Conservation (phyloP, 2,888 invertebrate species). For the Ennomos fuscantarius region DNA sequence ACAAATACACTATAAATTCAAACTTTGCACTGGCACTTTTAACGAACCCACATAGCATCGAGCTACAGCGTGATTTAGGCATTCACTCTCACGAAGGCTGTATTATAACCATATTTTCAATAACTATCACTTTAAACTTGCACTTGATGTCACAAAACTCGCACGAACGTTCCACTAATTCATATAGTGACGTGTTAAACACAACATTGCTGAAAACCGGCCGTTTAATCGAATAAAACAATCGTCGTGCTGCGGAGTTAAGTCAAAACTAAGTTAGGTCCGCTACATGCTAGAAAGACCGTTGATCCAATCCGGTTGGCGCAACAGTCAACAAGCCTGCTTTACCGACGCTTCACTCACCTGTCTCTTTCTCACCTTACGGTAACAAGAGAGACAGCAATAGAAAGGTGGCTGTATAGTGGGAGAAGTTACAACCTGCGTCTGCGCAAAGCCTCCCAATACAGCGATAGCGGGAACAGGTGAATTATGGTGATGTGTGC, state of each 20-base stretch:
- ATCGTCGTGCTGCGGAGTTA: slow-evolving; percentile 71
- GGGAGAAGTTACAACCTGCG: slow-evolving; percentile 79
- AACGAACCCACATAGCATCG: slow-evolving; percentile 75
- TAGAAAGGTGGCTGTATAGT: slow-evolving; percentile 59
- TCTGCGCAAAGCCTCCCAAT: slow-evolving; percentile 74
- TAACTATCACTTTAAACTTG: slow-evolving; percentile 50
- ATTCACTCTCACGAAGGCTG: slow-evolving; percentile 73
- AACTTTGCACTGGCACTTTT: slow-evolving; percentile 79
- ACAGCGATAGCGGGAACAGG: slow-evolving; percentile 74
- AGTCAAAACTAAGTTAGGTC: slow-evolving; percentile 81
- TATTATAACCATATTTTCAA: slow-evolving; percentile 52
- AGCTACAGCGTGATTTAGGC: slow-evolving; percentile 78
- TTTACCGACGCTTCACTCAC: slow-evolving; percentile 67
- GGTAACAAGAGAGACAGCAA: slow-evolving; percentile 52
- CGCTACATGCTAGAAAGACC: slow-evolving; percentile 80
- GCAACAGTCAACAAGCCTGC: slow-evolving; percentile 66
- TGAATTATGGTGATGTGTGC: slow-evolving; percentile 74
- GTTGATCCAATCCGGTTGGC: slow-evolving; percentile 83
- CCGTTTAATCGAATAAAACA: slow-evolving; percentile 67
- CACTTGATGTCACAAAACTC: slow-evolving; percentile 58
- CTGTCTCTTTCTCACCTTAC: slow-evolving; percentile 53
- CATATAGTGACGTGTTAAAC: slow-evolving; percentile 66
- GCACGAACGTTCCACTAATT: slow-evolving; percentile 57
- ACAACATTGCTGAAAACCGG: slow-evolving; percentile 69
- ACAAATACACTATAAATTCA: slow-evolving; percentile 72